Base-by-base conservation (phyloP, 2,113 vertebrate genomes). In the Rhombomys opimus region DNA sequence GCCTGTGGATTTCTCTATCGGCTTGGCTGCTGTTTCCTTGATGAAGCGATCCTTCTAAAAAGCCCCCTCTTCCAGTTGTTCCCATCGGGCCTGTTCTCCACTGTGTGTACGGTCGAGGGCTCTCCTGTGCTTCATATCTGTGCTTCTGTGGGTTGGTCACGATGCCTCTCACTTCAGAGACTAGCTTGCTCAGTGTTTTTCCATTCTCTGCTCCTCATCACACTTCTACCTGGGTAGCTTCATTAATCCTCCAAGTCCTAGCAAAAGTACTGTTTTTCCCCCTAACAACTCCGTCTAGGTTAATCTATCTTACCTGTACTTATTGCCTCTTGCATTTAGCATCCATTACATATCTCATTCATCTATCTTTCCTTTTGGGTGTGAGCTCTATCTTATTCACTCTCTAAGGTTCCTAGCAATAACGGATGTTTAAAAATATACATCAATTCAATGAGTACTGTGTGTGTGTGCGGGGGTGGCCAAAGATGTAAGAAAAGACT, bases 81-180 rank as follows among this genome's bases (percentile, higher is more conserved):
- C 67, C 13, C 3, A 6, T 0, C 5, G 2, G 2, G 1, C 4
- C 23, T 13, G 0, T 23, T 75, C 38, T 27, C 20, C 6, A 15
- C 18, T 20, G 46, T 6, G 13, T 0, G 32, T 0, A 12, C 7
- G 17, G 2, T 18, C 22, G 17, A 25, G 14, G 10, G 30, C 50
- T 17, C 30, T 14, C 0, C 12, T 75, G 1, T 5, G 5, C 22
- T 57, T 1, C 3, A 0, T 3, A 4, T 18, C 52, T 54, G 3
- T 41, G 23, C 20, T n/a, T 57, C 41, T 76, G 52, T 38, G 38
- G 18, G 1, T 27, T 5, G n/a, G 13, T 25, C 6, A 6, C 2
- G 1, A 38, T 65, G 25, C 65, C 20, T 18, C n/a, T 76, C 12
- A 82, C 15, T 30, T 73, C 25, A 17, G 6, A 35, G 27, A 32